Evolutionary conservation across 2,888 invertebrate species (phyloP).

Genomic region (Ophonus ardosiacus): DNA sequence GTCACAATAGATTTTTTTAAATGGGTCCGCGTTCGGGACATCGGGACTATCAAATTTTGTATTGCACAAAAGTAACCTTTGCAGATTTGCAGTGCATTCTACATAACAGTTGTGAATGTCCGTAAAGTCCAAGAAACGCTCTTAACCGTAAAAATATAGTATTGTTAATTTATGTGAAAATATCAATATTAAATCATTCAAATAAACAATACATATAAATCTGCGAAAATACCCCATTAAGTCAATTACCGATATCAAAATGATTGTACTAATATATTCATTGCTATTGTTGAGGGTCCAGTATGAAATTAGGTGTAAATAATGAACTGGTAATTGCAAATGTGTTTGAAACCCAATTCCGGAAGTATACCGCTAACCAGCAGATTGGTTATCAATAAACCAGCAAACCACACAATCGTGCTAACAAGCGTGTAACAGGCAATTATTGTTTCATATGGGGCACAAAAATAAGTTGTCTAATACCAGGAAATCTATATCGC

Average conservation of each 20-base stretch:
- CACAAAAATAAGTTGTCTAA: conserved; percentile 41
- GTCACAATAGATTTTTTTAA: no score
- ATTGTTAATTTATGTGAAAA: no score
- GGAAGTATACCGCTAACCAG: conserved; percentile 22
- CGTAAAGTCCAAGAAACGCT: no score
- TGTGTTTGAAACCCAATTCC: conserved; percentile 25
- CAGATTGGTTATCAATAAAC: conserved; percentile 26
- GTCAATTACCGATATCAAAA: not conserved
- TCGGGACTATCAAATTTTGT: no score
- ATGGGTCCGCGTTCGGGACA: no score
- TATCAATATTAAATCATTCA: no score
- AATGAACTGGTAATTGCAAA: not conserved
- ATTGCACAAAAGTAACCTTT: no score
- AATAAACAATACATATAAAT: no score
- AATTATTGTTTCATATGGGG: conserved; percentile 47
- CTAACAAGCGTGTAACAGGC: conserved; percentile 37
- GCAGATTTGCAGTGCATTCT: no score
- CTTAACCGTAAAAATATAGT: no score
- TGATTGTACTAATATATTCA: conserved; percentile 5
- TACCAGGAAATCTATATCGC: conserved; percentile 34
- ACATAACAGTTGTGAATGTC: no score
- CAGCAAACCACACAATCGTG: conserved; percentile 23
- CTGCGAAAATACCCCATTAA: not conserved
- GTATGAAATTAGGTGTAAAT: conserved; percentile 23
- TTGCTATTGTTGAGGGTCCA: conserved; percentile 3